These are phyloP conservation scores for Pipistrellus pipistrellus DNA, from an alignment of 2,797 vertebrate genomes.

Conservation along the genomic window DNA sequence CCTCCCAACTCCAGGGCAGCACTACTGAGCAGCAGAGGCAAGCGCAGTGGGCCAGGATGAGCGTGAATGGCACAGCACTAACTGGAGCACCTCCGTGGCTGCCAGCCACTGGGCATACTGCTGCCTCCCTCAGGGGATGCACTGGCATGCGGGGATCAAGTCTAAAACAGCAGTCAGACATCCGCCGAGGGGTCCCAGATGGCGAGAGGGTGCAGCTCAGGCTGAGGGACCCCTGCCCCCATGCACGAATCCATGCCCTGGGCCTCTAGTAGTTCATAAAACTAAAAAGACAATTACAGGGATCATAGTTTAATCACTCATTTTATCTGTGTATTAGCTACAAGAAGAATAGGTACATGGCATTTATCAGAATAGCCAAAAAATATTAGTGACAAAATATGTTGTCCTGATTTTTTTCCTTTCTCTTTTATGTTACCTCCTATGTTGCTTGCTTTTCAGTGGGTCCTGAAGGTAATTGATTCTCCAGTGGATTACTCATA, in stretches of 20 bases:
- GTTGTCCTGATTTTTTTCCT: not conserved
- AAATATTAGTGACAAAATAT: conserved; percentile 12
- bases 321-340: not conserved
- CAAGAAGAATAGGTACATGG: not conserved
- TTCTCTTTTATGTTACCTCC: not conserved
- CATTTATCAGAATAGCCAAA: not conserved
- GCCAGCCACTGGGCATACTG: no score
- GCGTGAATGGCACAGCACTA: rapidly evolving
- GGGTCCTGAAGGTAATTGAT: not conserved
- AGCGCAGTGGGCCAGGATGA: no score
- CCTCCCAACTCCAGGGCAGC: no score
- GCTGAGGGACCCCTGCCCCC: no score
- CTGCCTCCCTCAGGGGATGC: no score
- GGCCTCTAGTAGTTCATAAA: not conserved
- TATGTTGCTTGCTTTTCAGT: not conserved
- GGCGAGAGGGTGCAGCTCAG: no score
- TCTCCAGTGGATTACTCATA: not conserved
- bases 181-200: no score
- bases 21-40: no score
- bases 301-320: not conserved
- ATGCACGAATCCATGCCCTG: no score
- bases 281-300: not conserved
- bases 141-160: no score
- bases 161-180: no score
- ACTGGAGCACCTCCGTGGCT: no score